Conservation (phyloP, 1,140 invertebrate species). For the Thaumatotibia leucotreta region DNA sequence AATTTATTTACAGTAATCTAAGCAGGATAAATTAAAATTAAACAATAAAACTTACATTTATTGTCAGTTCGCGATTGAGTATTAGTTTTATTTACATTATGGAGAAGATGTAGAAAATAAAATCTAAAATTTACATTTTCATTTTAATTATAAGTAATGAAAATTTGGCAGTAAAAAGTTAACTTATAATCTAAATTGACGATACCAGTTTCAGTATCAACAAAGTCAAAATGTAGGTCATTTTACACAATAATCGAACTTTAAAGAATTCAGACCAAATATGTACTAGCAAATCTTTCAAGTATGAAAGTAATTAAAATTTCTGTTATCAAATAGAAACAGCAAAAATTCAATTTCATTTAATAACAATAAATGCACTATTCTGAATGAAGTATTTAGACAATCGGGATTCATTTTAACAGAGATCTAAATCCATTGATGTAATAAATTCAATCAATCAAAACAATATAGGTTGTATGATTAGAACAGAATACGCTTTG, state of each 20-base stretch:
- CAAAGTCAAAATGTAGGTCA: neutral
- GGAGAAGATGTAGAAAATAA: constrained; percentile 33
- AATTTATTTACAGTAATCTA: constrained; percentile 65
- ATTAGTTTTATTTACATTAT: constrained; percentile 65
- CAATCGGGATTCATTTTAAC: neutral
- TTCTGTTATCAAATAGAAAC: constrained; percentile 14
- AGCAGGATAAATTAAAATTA: constrained; percentile 58
- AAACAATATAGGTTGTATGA: too few species aligned
- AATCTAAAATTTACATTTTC: constrained; percentile 25
- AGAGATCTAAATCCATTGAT: neutral
- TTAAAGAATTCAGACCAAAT: neutral
- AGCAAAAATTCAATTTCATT: constrained; percentile 10
- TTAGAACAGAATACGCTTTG: neutral
- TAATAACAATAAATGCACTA: constrained; percentile 36
- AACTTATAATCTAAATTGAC: neutral
- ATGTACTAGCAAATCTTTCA: neutral
- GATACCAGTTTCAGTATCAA: neutral
- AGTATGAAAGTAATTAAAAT: neutral
- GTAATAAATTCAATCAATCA: too few species aligned
- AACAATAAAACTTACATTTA: constrained; percentile 59
- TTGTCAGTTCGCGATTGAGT: constrained; percentile 73
- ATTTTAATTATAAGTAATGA: constrained; percentile 25
- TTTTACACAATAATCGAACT: neutral
- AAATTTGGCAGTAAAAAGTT: constrained; percentile 13
- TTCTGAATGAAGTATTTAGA: neutral